Evolutionary conservation across 2,113 vertebrate species (phyloP).

Genomic region (Pogonocichla stellata): DNA sequence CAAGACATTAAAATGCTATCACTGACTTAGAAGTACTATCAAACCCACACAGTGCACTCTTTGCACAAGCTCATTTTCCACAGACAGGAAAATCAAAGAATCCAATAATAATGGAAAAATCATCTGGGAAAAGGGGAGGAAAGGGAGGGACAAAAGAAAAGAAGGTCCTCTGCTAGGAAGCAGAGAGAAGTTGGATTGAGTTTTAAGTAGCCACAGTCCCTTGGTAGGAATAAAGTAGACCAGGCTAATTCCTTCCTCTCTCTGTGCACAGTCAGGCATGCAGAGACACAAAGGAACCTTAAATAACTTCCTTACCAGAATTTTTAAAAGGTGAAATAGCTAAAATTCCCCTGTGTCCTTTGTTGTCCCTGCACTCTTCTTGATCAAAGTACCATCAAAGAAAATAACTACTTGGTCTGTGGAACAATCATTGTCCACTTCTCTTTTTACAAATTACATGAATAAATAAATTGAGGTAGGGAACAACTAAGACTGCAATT

Average conservation of each 20-base stretch:
- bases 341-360: background rate
- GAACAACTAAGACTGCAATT: background rate
- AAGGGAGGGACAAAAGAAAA: background rate
- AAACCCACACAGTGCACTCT: background rate
- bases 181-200: background rate
- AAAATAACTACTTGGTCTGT: background rate
- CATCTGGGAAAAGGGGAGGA: background rate
- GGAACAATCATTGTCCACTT: background rate
- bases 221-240: background rate
- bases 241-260: background rate
- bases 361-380: background rate
- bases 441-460: background rate
- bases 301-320: background rate
- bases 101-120: conserved; percentile 1
- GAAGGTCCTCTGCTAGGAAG: background rate
- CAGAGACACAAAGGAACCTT: background rate
- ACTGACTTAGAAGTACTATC: background rate
- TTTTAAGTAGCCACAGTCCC: background rate
- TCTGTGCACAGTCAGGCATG: background rate
- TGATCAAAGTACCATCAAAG: background rate
- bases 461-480: background rate
- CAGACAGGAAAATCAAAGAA: conserved; percentile 11
- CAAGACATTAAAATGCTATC: conserved; percentile 1
- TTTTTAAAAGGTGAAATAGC: background rate
- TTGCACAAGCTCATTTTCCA: conserved; percentile 13